Conservation (phyloP, 2,113 vertebrate genomes). For the Rhadina sibilatrix region DNA sequence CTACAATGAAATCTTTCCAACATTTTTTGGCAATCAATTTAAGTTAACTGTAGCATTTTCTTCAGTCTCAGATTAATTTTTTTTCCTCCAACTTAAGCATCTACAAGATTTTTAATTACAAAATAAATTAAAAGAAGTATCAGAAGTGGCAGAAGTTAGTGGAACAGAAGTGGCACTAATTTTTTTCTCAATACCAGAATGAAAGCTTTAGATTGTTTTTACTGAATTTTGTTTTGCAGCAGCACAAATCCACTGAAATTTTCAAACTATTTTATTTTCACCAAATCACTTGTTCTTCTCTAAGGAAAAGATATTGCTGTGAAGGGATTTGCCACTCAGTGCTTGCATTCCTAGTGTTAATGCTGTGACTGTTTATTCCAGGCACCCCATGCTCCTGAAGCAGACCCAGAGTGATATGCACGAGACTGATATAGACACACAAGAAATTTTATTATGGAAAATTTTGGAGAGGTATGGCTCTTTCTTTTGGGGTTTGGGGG, state of each 20-base stretch:
- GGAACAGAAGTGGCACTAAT: background rate
- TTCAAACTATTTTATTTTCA: background rate
- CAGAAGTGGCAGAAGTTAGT: background rate
- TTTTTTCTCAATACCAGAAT: background rate
- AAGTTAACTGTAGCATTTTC: background rate
- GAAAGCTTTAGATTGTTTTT: background rate
- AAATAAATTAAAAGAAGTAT: background rate
- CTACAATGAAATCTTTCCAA: background rate
- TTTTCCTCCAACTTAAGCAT: background rate
- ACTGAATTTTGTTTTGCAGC: background rate
- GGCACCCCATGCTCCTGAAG: background rate
- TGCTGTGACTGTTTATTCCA: background rate
- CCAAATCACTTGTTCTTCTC: background rate
- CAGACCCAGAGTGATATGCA: background rate
- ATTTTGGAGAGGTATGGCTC: background rate
- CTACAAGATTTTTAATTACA: background rate
- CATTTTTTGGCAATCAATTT: background rate
- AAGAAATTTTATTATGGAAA: background rate
- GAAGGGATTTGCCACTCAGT: background rate
- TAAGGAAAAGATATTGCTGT: background rate
- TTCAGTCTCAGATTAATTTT: background rate
- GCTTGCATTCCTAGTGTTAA: background rate
- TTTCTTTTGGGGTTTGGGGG: background rate
- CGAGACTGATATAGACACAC: background rate
- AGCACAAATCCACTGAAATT: background rate